Conservation (phyloP, 2,113 vertebrate species). For the Zosterops japonicus region DNA sequence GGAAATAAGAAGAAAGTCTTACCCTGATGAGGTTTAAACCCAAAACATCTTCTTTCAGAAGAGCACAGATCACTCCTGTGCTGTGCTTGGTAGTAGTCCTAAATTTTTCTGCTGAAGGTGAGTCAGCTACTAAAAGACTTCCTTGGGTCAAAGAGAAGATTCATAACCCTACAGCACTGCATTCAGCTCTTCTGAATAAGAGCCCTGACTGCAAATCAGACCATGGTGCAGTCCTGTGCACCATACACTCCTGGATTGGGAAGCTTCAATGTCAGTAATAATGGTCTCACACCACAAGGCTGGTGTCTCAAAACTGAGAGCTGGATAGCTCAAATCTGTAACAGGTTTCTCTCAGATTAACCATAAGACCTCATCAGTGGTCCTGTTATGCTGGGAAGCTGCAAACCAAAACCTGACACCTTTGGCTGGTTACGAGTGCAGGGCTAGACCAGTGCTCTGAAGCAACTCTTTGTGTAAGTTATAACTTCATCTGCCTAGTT, state of each 20-base stretch:
- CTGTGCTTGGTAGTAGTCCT: background rate
- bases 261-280: background rate
- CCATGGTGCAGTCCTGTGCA: background rate
- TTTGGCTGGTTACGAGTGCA: background rate
- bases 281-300: background rate
- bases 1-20: background rate
- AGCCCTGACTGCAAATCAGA: background rate
- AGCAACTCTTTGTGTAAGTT: background rate
- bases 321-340: background rate
- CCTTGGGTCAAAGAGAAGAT: background rate
- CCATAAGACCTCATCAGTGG: background rate
- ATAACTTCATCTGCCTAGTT: background rate
- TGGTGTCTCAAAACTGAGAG: background rate
- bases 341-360: background rate
- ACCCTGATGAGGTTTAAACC: background rate
- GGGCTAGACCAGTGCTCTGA: rapidly evolving
- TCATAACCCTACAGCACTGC: background rate
- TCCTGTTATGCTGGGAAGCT: background rate
- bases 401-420: background rate
- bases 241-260: rapidly evolving
- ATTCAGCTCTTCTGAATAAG: background rate
- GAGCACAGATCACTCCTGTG: background rate
- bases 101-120: background rate
- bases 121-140: background rate
- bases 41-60: background rate